Conservation (phyloP, 2,113 vertebrate genomes). For the Baryphthengus martii region DNA sequence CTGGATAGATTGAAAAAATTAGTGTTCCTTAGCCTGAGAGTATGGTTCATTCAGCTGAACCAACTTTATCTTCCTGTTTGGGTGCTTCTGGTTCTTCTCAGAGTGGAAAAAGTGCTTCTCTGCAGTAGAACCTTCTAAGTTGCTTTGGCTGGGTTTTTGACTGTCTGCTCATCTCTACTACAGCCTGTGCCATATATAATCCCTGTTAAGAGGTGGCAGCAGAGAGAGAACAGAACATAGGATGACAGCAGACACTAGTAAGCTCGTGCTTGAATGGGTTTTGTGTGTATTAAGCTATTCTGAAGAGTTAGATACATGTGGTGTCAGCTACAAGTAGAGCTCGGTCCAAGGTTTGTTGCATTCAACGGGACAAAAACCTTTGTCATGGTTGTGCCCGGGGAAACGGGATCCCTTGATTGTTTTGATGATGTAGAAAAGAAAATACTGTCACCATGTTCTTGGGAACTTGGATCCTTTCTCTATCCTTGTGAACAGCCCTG, state of each 20-base stretch:
- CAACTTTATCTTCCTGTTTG: neutral
- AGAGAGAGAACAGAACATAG: neutral
- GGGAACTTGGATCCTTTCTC: fast-evolving
- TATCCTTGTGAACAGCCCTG: neutral
- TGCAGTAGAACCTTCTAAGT: neutral
- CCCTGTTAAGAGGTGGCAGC: neutral
- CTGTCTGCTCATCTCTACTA: neutral
- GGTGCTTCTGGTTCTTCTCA: neutral
- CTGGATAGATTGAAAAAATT: neutral
- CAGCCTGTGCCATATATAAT: neutral
- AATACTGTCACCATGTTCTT: neutral
- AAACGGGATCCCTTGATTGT: neutral
- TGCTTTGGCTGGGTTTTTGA: neutral
- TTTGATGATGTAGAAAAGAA: neutral
- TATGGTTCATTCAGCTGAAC: neutral
- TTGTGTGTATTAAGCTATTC: neutral
- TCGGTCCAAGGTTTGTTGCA: neutral
- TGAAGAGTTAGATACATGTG: neutral
- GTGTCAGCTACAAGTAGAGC: neutral
- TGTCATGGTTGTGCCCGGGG: neutral
- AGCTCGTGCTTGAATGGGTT: neutral
- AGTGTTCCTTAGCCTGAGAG: neutral
- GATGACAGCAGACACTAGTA: neutral
- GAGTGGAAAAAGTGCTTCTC: neutral
- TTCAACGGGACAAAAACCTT: neutral